Evolutionary conservation across 64 coral and sea anemone genomes (phyloP), one percentile per base, ranked within the genome.

Genomic region (Montipora foliosa): DNA sequence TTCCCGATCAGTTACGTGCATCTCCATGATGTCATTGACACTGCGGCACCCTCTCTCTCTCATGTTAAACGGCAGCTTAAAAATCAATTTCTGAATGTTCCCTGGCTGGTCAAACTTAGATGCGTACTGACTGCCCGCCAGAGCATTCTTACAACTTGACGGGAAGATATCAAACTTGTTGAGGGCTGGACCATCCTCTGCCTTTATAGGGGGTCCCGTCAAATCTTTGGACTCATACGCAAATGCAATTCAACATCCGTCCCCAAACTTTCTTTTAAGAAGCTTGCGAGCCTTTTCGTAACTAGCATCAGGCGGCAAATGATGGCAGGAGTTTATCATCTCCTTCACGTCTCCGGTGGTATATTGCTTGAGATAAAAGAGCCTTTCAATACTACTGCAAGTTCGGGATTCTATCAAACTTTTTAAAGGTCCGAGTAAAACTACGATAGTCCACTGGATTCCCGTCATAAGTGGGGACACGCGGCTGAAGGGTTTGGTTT

Each of bases 111-210:
- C 88, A 69, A 96, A 92, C n/a, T 17, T 12, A 29, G 29, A 29
- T 29, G 29, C 29, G 29, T 92, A 92, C 13, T 90, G 25, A 62
- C 82, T 93, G 12, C 86, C 82, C 9, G 21, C 47, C 80, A 93
- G 80, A 7, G 87, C 91, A n/a, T 93, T 93, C 24, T 90, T 93
- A 10, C 87, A 93, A 9, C 88, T 89, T 8, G 55, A 75, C 11
- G 89, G 55, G 29, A 89, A 94, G 11, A 89, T 22, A 1, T 79
- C 83, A 52, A 89, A 94, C 19, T 87, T n/a, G 8, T 45, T 81
- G 5, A 90, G 71, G 51, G 87, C 87, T 8, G 0, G 14, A 1
- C 37, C 50, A 19, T 89, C 93, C 3, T 90, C 72, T 11, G 52
- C 9, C 25, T 84, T 94, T 1, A 94, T 8, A 1, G 49, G 1